Conservation (phyloP, 2,113 vertebrate genomes). For the Thamnophis sirtalis region DNA sequence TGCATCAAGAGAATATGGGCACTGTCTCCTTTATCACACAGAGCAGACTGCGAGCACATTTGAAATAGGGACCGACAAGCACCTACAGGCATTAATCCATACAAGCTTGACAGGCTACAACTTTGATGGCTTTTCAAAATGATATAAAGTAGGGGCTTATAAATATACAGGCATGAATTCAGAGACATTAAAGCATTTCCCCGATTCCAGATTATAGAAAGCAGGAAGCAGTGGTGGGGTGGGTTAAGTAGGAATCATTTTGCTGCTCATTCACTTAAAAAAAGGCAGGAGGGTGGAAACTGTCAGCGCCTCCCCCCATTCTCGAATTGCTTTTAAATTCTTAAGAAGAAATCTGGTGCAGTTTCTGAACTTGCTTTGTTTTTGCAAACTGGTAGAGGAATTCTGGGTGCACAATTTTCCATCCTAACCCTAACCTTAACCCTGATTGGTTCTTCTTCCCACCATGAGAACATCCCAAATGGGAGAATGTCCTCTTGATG, state of each 20-base stretch:
- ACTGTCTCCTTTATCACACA: background rate
- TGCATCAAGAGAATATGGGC: background rate
- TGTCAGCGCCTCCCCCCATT: background rate
- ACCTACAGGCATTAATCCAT: background rate
- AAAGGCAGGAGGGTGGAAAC: background rate
- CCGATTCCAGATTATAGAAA: background rate
- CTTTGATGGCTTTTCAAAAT: background rate
- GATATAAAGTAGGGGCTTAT: background rate
- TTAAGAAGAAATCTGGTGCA: background rate
- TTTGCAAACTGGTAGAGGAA: background rate
- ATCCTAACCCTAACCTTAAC: background rate
- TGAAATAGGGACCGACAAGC: background rate
- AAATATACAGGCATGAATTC: background rate
- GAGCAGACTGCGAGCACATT: fast-evolving
- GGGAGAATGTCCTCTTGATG: background rate
- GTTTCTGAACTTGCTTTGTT: background rate
- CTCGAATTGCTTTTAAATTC: background rate
- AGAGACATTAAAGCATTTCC: background rate
- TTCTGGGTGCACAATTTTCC: background rate
- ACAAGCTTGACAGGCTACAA: background rate
- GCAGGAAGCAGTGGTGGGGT: background rate
- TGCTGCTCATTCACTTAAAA: background rate
- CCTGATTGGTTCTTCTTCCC: background rate
- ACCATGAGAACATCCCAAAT: background rate
- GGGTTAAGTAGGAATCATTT: background rate